Evolutionary conservation across 1,140 invertebrate species (phyloP).

Genomic region (Stenopsyche tienmushanensis): DNA sequence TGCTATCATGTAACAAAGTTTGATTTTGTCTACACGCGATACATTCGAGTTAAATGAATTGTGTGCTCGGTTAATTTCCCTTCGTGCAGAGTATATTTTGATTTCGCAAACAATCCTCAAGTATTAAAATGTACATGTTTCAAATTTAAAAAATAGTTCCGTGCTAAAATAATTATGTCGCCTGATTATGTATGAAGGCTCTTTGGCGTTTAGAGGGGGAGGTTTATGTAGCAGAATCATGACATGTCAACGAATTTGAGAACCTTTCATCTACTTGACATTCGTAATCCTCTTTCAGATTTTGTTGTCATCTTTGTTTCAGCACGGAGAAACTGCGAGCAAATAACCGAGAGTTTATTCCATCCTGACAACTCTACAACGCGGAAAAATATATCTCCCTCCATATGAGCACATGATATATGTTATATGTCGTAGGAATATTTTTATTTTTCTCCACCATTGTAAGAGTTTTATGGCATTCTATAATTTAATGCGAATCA

Average conservation of each 20-base stretch:
- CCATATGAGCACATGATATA: too few relatives aligned
- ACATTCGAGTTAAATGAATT: neutral
- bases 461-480: too few relatives aligned
- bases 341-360: neutral
- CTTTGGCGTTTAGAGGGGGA: too few relatives aligned
- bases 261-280: conserved; percentile 9
- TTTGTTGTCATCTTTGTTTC: conserved; percentile 9
- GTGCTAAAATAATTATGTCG: too few relatives aligned
- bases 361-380: neutral
- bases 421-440: too few relatives aligned
- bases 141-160: too few relatives aligned
- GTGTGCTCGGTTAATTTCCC: neutral
- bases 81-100: neutral
- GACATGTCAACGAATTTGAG: conserved; percentile 5
- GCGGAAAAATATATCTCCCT: too few relatives aligned
- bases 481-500: too few relatives aligned
- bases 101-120: too few relatives aligned
- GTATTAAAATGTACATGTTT: too few relatives aligned
- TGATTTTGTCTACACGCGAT: neutral
- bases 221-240: neutral
- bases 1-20: conserved; percentile 1
- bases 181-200: too few relatives aligned
- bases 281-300: conserved; percentile 5
- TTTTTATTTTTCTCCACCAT: too few relatives aligned
- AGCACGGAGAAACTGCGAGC: neutral